Evolutionary conservation across 1,140 invertebrate species (phyloP).

Genomic region (Brachionus plicatilis): DNA sequence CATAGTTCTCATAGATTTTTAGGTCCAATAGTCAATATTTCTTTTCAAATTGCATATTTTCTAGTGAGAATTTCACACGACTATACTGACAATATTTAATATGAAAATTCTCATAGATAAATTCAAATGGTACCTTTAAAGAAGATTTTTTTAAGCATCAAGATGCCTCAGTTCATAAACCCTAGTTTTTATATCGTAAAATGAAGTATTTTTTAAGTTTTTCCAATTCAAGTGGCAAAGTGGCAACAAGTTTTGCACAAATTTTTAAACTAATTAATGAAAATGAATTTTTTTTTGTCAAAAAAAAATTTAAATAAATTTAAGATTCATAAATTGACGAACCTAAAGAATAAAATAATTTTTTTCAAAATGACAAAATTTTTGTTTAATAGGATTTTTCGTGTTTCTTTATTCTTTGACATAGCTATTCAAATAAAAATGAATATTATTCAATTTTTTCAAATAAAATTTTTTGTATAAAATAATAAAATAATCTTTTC

Average conservation of each 20-base stretch:
- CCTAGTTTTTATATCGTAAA: too few species aligned
- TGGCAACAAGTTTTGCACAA: too few species aligned
- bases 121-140: too few species aligned
- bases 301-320: too few species aligned
- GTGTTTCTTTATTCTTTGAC: neutral
- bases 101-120: neutral
- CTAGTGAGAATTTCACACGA: neutral
- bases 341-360: neutral
- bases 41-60: neutral
- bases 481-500: neutral
- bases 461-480: neutral
- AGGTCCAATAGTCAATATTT: neutral
- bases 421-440: neutral
- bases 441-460: neutral
- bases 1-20: neutral
- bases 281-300: neutral
- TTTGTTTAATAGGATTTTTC: neutral
- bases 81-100: neutral
- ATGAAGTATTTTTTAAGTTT: too few species aligned
- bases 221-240: too few species aligned
- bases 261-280: neutral
- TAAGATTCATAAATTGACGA: neutral
- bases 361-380: neutral
- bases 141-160: too few species aligned
- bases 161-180: too few species aligned